Conservation (phyloP, 2,113 vertebrate genomes). For the Aviceda subcristata region DNA sequence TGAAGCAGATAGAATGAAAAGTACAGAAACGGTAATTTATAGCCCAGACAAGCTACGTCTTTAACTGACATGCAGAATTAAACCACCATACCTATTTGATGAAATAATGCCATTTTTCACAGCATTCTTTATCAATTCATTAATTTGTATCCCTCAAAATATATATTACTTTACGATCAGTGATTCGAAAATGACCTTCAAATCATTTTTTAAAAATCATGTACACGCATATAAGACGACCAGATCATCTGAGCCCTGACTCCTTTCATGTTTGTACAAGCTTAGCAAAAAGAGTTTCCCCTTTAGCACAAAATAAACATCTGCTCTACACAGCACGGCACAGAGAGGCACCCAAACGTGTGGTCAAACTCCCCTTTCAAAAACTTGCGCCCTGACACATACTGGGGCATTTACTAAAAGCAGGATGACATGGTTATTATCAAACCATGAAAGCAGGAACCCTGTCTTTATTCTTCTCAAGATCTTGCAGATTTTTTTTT, state of each 20-base stretch:
- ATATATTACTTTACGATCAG: conserved; percentile 67
- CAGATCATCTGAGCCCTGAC: conserved; percentile 85
- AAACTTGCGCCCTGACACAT: conserved; percentile 83
- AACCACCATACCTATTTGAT: conserved; percentile 83
- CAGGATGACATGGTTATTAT: conserved; percentile 87
- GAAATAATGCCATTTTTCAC: conserved; percentile 82
- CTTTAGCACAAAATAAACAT: conserved; percentile 89
- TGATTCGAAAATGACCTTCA: conserved; percentile 77
- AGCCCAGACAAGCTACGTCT: conserved; percentile 85
- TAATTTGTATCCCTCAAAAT: conserved; percentile 70
- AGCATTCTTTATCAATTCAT: conserved; percentile 77
- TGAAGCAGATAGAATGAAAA: conserved; percentile 85
- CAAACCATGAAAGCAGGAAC: conserved; percentile 82
- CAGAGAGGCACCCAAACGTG: conserved; percentile 81
- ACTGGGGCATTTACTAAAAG: conserved; percentile 84
- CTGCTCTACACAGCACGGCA: conserved; percentile 84
- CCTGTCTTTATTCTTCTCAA: conserved; percentile 81
- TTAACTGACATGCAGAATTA: conserved; percentile 84
- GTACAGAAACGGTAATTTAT: conserved; percentile 96
- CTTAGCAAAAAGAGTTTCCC: conserved; percentile 85
- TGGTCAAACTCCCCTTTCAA: conserved; percentile 85
- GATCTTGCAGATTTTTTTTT: conserved; percentile 80
- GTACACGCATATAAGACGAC: conserved; percentile 80
- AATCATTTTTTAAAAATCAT: conserved; percentile 71
- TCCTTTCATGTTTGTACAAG: conserved; percentile 86